These are phyloP conservation scores for Sinella curviseta DNA, from an alignment of 1,140 invertebrate species.

Conservation along the genomic window DNA sequence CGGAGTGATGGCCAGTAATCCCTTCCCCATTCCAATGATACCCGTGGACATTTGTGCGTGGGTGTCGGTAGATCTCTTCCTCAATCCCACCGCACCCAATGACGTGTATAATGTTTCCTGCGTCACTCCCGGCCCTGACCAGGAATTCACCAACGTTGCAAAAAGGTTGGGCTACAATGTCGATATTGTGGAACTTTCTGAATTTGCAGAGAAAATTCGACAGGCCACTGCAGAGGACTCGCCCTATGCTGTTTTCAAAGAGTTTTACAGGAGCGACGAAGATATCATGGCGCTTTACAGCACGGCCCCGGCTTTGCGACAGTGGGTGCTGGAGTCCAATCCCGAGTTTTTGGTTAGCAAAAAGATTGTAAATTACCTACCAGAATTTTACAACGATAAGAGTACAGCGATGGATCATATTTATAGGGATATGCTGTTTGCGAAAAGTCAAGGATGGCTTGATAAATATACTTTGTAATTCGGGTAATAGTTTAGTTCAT, in stretches of 20 bases:
- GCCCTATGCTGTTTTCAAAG: not conserved
- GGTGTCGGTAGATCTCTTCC: not conserved
- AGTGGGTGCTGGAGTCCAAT: not conserved
- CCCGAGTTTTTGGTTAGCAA: not conserved
- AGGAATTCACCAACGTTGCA: not conserved
- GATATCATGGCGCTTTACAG: not conserved
- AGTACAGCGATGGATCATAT: not conserved
- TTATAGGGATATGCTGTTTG: not conserved
- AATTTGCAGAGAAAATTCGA: slow-evolving; percentile 12
- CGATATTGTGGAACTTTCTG: not conserved
- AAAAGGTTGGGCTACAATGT: not conserved
- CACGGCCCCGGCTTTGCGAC: not conserved
- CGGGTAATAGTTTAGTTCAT: too few relatives aligned
- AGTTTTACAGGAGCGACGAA: not conserved
- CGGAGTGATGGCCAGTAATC: not conserved
- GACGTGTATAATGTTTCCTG: not conserved
- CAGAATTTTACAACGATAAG: not conserved
- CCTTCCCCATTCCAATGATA: not conserved
- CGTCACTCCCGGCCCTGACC: not conserved
- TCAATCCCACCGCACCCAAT: not conserved
- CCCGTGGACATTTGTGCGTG: slow-evolving; percentile 3
- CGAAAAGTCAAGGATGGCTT: not conserved
- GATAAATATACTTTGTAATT: not conserved
- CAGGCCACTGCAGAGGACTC: not conserved
- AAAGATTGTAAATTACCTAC: not conserved